Base-by-base conservation (phyloP, 2,113 vertebrate genomes). In the Ptilonorhynchus violaceus region DNA sequence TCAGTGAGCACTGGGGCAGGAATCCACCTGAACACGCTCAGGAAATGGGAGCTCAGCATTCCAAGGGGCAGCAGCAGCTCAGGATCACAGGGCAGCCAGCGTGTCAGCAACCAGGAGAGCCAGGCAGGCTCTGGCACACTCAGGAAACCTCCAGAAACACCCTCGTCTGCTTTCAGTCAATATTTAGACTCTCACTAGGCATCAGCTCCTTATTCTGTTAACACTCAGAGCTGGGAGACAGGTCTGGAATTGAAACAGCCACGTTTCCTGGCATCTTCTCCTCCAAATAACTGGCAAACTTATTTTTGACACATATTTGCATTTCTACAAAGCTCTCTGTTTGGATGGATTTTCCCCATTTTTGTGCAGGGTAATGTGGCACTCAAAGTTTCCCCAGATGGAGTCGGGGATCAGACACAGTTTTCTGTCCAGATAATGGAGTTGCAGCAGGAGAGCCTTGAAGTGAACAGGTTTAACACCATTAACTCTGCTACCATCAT, bases 61-160 rank as follows among this genome's bases (percentile, higher is more conserved):
- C 13, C 27, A 8, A 9, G 3, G 9, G 52, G 58, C 47, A n/a
- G 20, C 19, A 74, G 37, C 68, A 37, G 64, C 56, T 2, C 37
- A 13, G 59, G 30, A 27, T 9, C 11, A 7, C 8, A 5, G 66
- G 13, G 6, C 23, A 9, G 1, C 0, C 2, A 11, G 23, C 0
- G 1, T 2, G 22, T 3, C 70, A 39, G 72, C 28, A 23, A 0
- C 33, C 55, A 22, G 4, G 15, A 41, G 39, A 55, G 52, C 47
- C 81, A 53, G 85, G 76, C n/a, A 4, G 8, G 28, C 41, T 31
- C 72, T 13, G 62, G 33, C 12, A 5, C 27, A 6, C 21, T 8
- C 35, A 10, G 53, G 67, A 37, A 31, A 21, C 14, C 50, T 33
- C 68, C 84, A 55, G 33, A 3, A 64, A 52, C 17, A 2, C 16